Evolutionary conservation across 2,113 vertebrate species (phyloP), one percentile per base, ranked within the genome.

Genomic region (Apus apus): DNA sequence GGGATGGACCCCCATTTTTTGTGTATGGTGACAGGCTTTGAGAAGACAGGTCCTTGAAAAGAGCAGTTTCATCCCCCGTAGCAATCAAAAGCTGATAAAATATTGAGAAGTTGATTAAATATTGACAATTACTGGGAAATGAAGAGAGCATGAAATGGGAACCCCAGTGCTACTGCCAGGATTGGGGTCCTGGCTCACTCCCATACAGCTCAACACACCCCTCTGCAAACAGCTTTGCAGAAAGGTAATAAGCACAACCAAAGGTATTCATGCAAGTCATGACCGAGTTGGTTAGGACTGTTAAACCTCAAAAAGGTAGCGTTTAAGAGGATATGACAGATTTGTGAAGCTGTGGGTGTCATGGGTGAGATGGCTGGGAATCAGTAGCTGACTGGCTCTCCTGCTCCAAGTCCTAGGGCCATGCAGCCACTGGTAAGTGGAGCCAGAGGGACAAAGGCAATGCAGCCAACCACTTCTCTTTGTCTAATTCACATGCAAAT

Each of bases 401-500:
- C 64, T 26, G 27, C 36, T 70, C 34, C 30, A 90, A 53, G 36
- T 83, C 82, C 50, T 7, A 48, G 50, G 40, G 82, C 71, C 54
- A 22, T 25, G 61, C 73, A 87, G n/a, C 6, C 23, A 8, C 40
- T 61, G 23, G 5, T 53, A 56, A 85, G 54, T 25, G 34, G 21
- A 94, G 18, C 21, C 66, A 79, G 54, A 32, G 58, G 11, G 62
- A 76, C 71, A 91, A 76, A 80, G 50, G 30, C 64, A 76, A 73
- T 58, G 21, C 6, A 90, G 20, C 19, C 13, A 17, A 72, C 78
- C 26, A 4, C 45, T 77, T 71, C 34, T 77, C 48, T 84, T 87
- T 75, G 45, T 58, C 50, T 71, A 54, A 73, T 80, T 95, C 85
- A 75, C 51, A 73, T 82, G 91, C 87, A 92, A 72, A 92, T 95